Evolutionary conservation across 2,888 invertebrate genomes (phyloP), one percentile per base, ranked within the genome.

Genomic region (Watsonalla binaria): DNA sequence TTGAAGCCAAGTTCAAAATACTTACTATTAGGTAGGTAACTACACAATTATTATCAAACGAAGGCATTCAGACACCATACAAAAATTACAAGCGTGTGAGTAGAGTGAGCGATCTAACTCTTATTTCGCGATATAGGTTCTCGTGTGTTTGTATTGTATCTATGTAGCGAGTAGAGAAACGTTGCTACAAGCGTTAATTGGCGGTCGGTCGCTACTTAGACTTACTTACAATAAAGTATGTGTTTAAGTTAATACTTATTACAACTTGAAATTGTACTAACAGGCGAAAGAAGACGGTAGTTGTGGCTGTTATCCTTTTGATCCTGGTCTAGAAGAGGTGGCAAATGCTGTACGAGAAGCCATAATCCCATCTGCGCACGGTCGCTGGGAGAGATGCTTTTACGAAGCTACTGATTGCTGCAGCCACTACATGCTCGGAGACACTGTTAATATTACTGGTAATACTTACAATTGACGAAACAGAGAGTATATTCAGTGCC

Each of bases 231-330:
- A 24, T 47, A 13, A 42, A 24, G 46, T 42, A 15, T 47, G 11
- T 11, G 6, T 46, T 33, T 47, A 42, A 35, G 53, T 52, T 24
- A 52, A 24, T 50, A 56, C 24, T 42, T 14, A 35, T 39, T 52
- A 39, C 24, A 24, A 24, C 24, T 24, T 24, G 24, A 24, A 24
- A 24, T 24, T 24, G 1, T 24, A 24, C 24, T 24, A 2, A 14
- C 61, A 90, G 90, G 75, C 76, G 0, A 87, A 85, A 70, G 78
- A 80, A 42, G 88, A 89, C 55, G 90, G 90, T 0, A 80, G 80
- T 2, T 88, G 88, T 54, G 87, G 84, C 5, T 91, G 91, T 55
- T 91, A 76, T 52, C 91, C 91, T 0, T 87, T 90, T 66, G 90
- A 91, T 60, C 86, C 88, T 8, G 76, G 76, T 7, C 70, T 88